Conservation (phyloP, 2,888 invertebrate species). For the Mythimna impura region DNA sequence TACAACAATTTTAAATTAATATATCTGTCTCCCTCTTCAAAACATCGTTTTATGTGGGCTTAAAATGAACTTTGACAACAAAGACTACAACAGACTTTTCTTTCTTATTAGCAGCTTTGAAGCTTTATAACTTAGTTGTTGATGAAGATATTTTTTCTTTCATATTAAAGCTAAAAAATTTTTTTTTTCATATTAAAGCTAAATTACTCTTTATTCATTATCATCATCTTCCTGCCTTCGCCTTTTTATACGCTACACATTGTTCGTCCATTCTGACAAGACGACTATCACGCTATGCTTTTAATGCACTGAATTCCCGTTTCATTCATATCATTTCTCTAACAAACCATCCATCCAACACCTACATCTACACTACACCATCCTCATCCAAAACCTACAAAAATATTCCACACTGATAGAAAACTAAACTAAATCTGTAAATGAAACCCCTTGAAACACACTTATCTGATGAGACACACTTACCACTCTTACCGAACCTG, state of each 20-base stretch:
- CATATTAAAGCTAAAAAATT: too few relatives aligned
- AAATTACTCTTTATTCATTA: neutral
- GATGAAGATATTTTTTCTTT: too few relatives aligned
- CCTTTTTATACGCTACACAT: neutral
- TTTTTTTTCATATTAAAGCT: too few relatives aligned
- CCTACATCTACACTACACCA: neutral
- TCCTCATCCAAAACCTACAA: neutral
- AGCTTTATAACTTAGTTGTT: too few relatives aligned
- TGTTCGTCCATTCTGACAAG: neutral
- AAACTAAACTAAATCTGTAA: conserved; percentile 48
- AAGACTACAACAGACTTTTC: too few relatives aligned
- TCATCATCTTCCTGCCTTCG: neutral
- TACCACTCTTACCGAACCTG: conserved; percentile 71
- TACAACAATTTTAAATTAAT: too few relatives aligned
- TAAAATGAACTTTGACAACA: too few relatives aligned
- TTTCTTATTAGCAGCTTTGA: too few relatives aligned
- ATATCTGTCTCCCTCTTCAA: too few relatives aligned
- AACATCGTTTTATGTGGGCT: too few relatives aligned
- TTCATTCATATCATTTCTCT: neutral
- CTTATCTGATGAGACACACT: conserved; percentile 71
- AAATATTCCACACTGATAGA: neutral
- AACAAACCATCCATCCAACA: neutral
- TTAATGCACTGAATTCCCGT: neutral
- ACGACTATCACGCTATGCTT: too few relatives aligned
- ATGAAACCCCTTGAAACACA: conserved; percentile 49